A percentile compares a stretch with the other conserved stretches of the same genome.
Evolutionary conservation across 2,113 vertebrate genomes (phyloP).

Genomic region (Mus spicilegus): DNA sequence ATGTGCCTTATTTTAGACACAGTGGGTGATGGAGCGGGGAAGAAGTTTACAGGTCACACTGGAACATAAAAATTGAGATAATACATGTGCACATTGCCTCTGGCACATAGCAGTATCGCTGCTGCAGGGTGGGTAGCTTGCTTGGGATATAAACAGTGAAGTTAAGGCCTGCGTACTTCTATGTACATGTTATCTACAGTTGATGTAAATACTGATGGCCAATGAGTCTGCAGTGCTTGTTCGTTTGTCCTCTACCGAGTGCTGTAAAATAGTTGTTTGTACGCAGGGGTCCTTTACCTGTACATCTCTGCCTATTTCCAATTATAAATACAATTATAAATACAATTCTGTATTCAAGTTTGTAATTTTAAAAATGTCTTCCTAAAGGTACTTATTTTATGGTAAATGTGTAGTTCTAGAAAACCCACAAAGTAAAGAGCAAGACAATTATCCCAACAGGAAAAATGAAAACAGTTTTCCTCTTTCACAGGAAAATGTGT

Average conservation of each 20-base stretch:
- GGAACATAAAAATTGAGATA: slow-evolving; percentile 13
- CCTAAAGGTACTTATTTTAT: neutral
- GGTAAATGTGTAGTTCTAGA: slow-evolving; percentile 48
- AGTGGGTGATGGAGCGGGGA: neutral
- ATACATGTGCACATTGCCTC: neutral
- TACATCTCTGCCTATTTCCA: slow-evolving; percentile 7
- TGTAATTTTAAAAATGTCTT: slow-evolving; percentile 29
- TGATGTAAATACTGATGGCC: slow-evolving; percentile 16
- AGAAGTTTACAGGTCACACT: slow-evolving; percentile 5
- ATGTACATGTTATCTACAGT: neutral
- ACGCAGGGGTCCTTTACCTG: neutral
- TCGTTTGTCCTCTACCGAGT: neutral
- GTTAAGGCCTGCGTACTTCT: neutral
- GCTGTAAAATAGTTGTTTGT: slow-evolving; percentile 14
- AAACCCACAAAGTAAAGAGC: neutral
- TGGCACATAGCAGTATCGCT: neutral
- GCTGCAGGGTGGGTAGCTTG: neutral
- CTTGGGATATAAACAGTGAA: neutral
- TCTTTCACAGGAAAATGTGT: slow-evolving; percentile 48
- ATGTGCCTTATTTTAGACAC: slow-evolving; percentile 14
- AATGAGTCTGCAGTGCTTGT: neutral
- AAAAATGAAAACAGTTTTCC: slow-evolving; percentile 38
- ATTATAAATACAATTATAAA: neutral
- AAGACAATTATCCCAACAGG: neutral
- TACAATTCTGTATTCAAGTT: neutral